These are phyloP conservation scores for Pollenia angustigena DNA, from an alignment of 2,888 invertebrate species.

Conservation along the genomic window DNA sequence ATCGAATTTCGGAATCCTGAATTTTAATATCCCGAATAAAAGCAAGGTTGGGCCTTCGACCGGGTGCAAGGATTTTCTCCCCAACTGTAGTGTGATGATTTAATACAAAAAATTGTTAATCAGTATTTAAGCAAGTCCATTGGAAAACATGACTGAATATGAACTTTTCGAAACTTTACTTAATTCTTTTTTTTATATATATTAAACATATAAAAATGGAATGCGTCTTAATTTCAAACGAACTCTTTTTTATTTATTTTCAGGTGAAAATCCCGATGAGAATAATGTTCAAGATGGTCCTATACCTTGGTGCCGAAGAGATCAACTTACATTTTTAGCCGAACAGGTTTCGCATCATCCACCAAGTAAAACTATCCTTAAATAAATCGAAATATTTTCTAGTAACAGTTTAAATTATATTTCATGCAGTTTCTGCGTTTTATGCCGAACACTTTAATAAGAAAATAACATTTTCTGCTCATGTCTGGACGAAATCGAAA, in stretches of 20 bases:
- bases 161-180: too few species aligned
- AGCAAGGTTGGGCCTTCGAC: too few species aligned
- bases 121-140: too few species aligned
- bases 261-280: conserved; percentile 76
- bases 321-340: conserved; percentile 96
- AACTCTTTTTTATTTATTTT: neutral
- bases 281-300: conserved; percentile 90
- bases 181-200: too few species aligned
- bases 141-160: too few species aligned
- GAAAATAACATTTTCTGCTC: conserved; percentile 95
- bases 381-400: neutral
- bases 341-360: conserved; percentile 99
- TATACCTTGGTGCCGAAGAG: conserved; percentile 94
- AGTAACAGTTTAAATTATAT: conserved; percentile 9
- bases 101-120: too few species aligned
- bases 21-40: too few species aligned
- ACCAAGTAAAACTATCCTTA: conserved; percentile 88
- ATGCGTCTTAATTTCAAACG: too few species aligned
- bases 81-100: too few species aligned
- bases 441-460: conserved; percentile 98
- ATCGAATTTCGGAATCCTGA: too few species aligned
- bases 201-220: too few species aligned
- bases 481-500: conserved; percentile 99
- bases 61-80: too few species aligned
- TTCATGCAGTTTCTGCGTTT: conserved; percentile 94